Conservation (phyloP, 92 coral and sea anemone species). For the Pocillopora grandis region DNA sequence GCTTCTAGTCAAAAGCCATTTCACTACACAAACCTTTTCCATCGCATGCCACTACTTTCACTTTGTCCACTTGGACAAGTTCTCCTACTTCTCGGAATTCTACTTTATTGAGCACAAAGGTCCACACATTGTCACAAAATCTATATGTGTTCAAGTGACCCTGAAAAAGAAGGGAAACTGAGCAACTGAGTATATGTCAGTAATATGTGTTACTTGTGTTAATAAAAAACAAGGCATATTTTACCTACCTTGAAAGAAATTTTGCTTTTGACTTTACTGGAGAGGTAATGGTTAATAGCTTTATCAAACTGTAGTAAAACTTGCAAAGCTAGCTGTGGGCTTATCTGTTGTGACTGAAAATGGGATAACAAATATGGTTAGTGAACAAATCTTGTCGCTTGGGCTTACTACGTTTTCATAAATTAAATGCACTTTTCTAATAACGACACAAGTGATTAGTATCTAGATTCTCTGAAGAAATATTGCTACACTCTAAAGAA, state of each 20-base stretch:
- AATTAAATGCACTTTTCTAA: no score
- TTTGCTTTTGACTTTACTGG: conserved; percentile 93
- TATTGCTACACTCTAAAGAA: no score
- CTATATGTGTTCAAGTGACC: conserved; percentile 92
- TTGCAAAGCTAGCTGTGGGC: conserved; percentile 97
- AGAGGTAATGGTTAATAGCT: conserved; percentile 92
- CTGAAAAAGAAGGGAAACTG: conserved; percentile 39
- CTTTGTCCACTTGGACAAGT: conserved; percentile 84
- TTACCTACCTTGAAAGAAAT: conserved; percentile 86
- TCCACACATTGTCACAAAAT: conserved; percentile 99
- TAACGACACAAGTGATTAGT: no score
- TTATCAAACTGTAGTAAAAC: conserved; percentile 96
- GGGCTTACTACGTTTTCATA: not conserved
- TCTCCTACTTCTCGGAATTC: conserved; percentile 93
- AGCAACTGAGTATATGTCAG: no score
- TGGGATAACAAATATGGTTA: not conserved
- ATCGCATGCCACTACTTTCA: conserved; percentile 98
- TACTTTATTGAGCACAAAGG: conserved; percentile 90
- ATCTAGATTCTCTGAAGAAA: no score
- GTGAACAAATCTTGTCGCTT: not conserved
- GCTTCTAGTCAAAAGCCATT: not conserved
- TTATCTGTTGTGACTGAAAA: conserved; percentile 92
- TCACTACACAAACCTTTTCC: conserved; percentile 73
- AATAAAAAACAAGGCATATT: not conserved
- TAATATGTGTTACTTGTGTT: not conserved